Base-by-base conservation (phyloP, 2,888 invertebrate genomes). In the Nysson spinosus region DNA sequence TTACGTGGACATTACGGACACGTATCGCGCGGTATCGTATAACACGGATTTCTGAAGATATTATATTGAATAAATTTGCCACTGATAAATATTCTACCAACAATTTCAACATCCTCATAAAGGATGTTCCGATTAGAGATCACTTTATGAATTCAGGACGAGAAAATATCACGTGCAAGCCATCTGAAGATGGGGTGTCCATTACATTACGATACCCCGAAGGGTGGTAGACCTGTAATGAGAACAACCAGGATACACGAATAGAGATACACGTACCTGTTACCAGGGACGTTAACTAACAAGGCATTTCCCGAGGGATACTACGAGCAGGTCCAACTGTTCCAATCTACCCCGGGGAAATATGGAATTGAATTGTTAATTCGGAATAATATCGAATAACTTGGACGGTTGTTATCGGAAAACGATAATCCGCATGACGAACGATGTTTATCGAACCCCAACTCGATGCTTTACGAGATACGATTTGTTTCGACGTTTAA, bases 321-420 rank as follows among this genome's bases (percentile, higher is more conserved):
- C 37, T 43, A 39, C 68, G 58, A 12, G 22, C 14, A 19, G 39
- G 56, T 22, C 30, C 32, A 20, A 20, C 32, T 51, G 37, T 46
- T 51, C 52, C 17, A n/a, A 4, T 4, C 7, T 9, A 22, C 69
- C 34, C 52, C 34, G 3, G 78, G 75, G 78, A 82, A 80, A 81
- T 80, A 76, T 72, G 61, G 69, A 78, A 79, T 82, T 77, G 79
- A 82, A 83, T 80, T 76, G 79, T 79, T 82, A 78, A 80, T 79
- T 57, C 44, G 52, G 74, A 73, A 70, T 75, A 77, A 78, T 78
- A 72, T 70, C 64, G 56, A 50, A 34, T 46, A 40, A 55, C 50
- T 35, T 16, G 12, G 57, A 22, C 40, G 42, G 47, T 63, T 51
- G 72, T 67, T 80, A 81, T 80, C 61, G 80, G 67, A 75, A 78